Evolutionary conservation across 2,113 vertebrate species (phyloP).

Genomic region (Limanda limanda): DNA sequence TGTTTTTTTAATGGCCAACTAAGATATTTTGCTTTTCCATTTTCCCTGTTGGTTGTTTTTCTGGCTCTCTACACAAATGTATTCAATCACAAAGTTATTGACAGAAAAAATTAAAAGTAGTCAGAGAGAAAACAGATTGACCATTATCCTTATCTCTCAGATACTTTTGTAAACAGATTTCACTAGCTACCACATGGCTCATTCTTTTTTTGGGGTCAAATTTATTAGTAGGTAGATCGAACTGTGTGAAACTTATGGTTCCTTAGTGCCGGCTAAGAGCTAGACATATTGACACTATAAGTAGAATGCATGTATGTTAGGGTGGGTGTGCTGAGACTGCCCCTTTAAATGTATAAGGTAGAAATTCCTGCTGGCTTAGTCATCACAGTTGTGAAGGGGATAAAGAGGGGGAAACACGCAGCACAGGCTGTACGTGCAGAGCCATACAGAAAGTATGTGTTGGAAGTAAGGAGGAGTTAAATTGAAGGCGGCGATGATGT

Average conservation of each 20-base stretch:
- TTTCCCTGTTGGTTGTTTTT: neutral
- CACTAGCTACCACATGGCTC: no score
- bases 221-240: conserved; percentile 12
- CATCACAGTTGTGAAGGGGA: conserved; percentile 68
- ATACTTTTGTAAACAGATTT: no score
- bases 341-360: conserved; percentile 75
- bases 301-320: conserved; percentile 8
- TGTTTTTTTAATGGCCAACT: neutral
- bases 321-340: conserved; percentile 35
- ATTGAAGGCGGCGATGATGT: conserved; percentile 19
- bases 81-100: conserved; percentile 5
- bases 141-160: neutral
- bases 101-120: conserved; percentile 21
- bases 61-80: neutral
- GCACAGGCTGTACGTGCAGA: conserved; percentile 35
- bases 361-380: conserved; percentile 76
- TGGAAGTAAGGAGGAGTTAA: conserved; percentile 21
- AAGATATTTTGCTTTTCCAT: neutral
- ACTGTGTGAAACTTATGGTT: neutral
- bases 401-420: conserved; percentile 57
- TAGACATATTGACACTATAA: conserved; percentile 23
- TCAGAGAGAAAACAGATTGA: conserved; percentile 10
- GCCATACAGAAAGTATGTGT: conserved; percentile 46
- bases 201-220: neutral
- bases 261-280: neutral